Base-by-base conservation (phyloP, 2,113 vertebrate species). In the Etia nguti region DNA sequence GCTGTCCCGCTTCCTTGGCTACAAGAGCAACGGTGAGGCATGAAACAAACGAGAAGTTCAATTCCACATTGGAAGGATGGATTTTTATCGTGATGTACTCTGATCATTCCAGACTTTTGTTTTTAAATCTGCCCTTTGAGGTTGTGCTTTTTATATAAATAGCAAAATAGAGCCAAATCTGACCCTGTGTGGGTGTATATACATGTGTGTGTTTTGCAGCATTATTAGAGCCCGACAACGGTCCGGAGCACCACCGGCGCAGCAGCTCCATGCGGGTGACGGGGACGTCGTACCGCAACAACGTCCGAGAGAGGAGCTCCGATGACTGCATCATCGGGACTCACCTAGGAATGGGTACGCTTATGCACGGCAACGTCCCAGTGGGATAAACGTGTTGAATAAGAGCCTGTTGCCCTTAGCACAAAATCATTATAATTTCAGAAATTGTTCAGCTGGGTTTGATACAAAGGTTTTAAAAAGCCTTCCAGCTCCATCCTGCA, bases 1-100 rank as follows among this genome's bases (percentile, higher is more conserved):
- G 92, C 97, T 99, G 59, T 97, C 98, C 0, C 97, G 99, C 83
- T 99, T 99, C 96, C 97, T 99, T 81, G 99, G 99, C 24, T 98
- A 97, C 96, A 98, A 94, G 83, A 95, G 94, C 91, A 92, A 70
- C 1, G 91, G 95, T 95, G 88, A 94, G 95, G 22, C 80, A 41
- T 9, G 84, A 75, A 75, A 50, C 6, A 7, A 75, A 26, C 8
- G 43, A 75, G 43, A 50, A 50, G 43, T 75, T 50, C 43, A 50
- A 77, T 50, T 55, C 18, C 9, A 55, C 9, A 6, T 22, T 22
- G 18, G 20, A n/a, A 11, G n/a, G 6, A 18, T 18, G 22, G 41
- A 46, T 73, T 18, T 73, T 48, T 26, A 73, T 46, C 15, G 1
- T 11, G 13, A 24, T 24, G 38, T 24, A 16, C 2, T 22, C 20